Conservation (phyloP, 2,797 vertebrate species). For the Xiphophorus birchmanni region DNA sequence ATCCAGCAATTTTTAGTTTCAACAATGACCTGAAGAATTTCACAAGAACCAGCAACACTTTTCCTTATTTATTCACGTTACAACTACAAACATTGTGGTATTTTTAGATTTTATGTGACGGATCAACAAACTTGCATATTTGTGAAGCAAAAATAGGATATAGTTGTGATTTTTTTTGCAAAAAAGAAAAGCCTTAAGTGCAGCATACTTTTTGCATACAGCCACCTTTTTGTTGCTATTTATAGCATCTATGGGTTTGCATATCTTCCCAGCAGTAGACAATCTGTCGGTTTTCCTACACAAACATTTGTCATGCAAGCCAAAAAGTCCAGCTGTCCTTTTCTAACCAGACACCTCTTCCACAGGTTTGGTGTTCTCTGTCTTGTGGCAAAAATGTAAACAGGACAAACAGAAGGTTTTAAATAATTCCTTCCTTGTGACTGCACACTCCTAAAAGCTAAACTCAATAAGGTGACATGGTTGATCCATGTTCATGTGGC, state of each 20-base stretch:
- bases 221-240: not conserved
- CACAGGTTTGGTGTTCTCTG: not conserved
- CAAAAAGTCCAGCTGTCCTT: too few species aligned
- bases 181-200: not conserved
- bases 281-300: too few species aligned
- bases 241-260: not conserved
- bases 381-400: not conserved
- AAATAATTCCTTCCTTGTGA: not conserved
- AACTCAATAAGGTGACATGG: not conserved
- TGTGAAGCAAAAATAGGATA: not conserved
- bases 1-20: not conserved
- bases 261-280: not conserved
- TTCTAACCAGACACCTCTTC: too few species aligned
- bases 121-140: not conserved
- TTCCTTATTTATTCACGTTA: not conserved
- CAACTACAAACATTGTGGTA: not conserved
- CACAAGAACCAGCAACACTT: not conserved
- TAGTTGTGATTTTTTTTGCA: not conserved
- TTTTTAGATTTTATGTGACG: not conserved
- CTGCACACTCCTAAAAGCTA: not conserved
- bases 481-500: not conserved
- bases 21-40: not conserved
- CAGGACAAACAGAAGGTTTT: not conserved
- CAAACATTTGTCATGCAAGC: too few species aligned
- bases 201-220: not conserved